Conservation (phyloP, 2,113 vertebrate species). For the Elephas maximus region DNA sequence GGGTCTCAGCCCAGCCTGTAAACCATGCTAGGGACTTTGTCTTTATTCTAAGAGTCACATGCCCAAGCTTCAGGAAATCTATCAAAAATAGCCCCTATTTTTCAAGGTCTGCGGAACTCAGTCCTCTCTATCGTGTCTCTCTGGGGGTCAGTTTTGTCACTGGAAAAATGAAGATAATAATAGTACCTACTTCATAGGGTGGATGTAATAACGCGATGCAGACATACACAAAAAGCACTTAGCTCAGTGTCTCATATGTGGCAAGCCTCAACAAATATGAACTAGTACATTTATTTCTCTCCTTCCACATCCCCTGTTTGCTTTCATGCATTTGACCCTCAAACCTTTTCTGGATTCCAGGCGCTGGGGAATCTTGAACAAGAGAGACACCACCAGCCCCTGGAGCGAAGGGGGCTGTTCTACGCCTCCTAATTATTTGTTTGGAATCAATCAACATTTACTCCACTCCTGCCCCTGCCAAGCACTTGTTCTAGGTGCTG, state of each 20-base stretch:
- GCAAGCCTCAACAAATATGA: accelerated
- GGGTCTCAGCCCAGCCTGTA: accelerated
- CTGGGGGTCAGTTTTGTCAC: not conserved
- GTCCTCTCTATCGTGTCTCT: not conserved
- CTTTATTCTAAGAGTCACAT: not conserved
- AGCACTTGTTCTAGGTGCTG: not conserved
- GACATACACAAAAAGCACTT: not conserved
- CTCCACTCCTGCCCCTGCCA: not conserved
- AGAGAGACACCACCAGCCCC: accelerated
- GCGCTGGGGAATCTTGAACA: not conserved
- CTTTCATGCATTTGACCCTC: not conserved
- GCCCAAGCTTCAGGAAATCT: not conserved
- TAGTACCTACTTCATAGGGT: not conserved
- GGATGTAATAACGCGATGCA: not conserved
- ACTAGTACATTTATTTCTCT: not conserved
- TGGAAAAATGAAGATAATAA: not conserved
- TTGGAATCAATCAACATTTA: not conserved
- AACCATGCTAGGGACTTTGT: not conserved
- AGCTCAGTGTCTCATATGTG: not conserved
- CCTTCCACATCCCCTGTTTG: not conserved
- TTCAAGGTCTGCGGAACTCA: not conserved
- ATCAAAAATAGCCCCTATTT: not conserved
- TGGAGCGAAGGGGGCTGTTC: not conserved
- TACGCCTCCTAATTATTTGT: not conserved
- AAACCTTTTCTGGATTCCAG: too few species aligned